Conservation (phyloP, 2,797 vertebrate genomes). For the Acridotheres tristis region DNA sequence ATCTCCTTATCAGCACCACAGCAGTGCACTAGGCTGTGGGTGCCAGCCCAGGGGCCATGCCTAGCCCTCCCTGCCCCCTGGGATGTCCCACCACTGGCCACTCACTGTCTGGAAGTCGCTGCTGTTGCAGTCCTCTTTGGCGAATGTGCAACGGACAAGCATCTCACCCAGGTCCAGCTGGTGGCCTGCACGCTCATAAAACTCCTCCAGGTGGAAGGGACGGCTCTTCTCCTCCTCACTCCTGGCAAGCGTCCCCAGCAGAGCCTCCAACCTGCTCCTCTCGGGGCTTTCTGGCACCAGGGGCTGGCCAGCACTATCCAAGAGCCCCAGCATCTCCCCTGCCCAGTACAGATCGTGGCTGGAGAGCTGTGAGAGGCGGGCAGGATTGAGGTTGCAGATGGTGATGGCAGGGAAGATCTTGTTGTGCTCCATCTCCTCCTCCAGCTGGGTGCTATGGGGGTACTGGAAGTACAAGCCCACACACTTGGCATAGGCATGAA, state of each 20-base stretch:
- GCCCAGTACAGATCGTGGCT: conserved; percentile 60
- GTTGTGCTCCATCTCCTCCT: neutral
- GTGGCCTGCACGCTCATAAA: conserved; percentile 41
- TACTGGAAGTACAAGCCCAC: conserved; percentile 63
- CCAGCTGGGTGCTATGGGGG: conserved; percentile 61
- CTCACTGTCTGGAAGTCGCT: conserved; percentile 67
- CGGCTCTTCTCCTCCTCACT: neutral
- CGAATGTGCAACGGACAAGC: conserved; percentile 41
- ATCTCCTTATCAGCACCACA: neutral
- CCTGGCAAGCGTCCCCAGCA: neutral
- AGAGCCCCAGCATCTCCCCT: conserved; percentile 63
- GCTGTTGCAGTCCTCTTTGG: neutral
- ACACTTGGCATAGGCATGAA: conserved; percentile 7
- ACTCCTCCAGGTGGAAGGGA: conserved; percentile 47
- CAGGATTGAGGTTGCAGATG: conserved; percentile 65
- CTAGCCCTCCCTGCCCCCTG: neutral
- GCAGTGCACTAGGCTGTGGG: neutral
- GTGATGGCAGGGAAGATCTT: conserved; percentile 53
- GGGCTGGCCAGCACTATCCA: neutral
- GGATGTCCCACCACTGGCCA: neutral
- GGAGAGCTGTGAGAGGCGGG: conserved; percentile 37
- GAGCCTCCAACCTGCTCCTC: neutral
- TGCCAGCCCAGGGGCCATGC: neutral
- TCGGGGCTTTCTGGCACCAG: neutral
- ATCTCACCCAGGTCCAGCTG: conserved; percentile 42